These are phyloP conservation scores for Notodonta dromedarius DNA, from an alignment of 2,888 invertebrate species.

Conservation along the genomic window DNA sequence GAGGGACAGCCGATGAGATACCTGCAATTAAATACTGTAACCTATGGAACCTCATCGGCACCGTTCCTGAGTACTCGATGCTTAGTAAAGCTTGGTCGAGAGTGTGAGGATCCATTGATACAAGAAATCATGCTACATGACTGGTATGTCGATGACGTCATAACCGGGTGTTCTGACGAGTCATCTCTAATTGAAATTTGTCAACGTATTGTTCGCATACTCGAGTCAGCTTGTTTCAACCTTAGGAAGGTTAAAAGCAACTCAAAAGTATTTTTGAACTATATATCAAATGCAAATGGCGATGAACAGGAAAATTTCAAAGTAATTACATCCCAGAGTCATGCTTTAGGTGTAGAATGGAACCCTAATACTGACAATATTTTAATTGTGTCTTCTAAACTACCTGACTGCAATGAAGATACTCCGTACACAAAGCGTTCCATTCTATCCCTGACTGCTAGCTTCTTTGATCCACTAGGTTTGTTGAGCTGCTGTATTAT, in stretches of 20 bases:
- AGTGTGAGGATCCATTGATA: conserved; percentile 9
- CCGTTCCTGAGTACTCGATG: conserved; percentile 11
- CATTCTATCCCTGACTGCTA: conserved; percentile 10
- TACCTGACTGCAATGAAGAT: conserved; percentile 2
- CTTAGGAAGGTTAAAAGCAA: conserved; percentile 10
- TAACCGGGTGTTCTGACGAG: not conserved
- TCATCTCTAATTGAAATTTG: not conserved
- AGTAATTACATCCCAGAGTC: not conserved
- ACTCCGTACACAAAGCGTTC: conserved; percentile 10
- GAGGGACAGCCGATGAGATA: conserved; percentile 8
- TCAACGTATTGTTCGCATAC: not conserved
- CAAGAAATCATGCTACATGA: not conserved
- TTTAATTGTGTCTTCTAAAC: conserved; percentile 9
- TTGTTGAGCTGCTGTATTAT: not conserved
- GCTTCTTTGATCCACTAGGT: conserved; percentile 11
- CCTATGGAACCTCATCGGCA: conserved; percentile 12
- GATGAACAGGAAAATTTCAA: conserved; percentile 5
- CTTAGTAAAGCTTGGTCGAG: conserved; percentile 6
- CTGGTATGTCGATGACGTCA: not conserved
- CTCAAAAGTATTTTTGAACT: conserved; percentile 1
- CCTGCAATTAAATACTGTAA: conserved; percentile 12
- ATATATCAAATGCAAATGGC: not conserved
- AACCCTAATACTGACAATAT: conserved; percentile 9
- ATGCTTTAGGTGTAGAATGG: conserved; percentile 9
- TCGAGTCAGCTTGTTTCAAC: conserved; percentile 7